Conservation (phyloP, 2,113 vertebrate genomes). For the Hucho hucho region DNA sequence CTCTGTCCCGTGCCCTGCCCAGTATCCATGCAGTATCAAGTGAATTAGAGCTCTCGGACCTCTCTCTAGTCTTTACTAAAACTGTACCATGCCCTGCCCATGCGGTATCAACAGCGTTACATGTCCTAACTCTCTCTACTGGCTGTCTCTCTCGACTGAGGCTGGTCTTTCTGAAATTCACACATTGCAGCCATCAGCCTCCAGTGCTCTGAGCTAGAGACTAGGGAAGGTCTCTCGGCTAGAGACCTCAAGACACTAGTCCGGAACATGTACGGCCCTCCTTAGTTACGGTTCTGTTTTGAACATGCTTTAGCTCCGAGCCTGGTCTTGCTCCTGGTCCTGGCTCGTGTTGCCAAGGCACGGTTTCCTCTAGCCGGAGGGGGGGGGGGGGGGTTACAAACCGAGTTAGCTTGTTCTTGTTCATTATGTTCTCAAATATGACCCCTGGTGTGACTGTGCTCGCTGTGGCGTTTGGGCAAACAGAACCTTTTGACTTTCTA, state of each 20-base stretch:
- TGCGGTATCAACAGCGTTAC: neutral
- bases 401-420: neutral
- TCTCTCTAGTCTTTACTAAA: neutral
- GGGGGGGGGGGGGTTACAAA: neutral
- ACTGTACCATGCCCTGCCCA: neutral
- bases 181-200: constrained; percentile 12
- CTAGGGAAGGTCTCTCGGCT: too few relatives aligned
- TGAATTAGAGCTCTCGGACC: neutral
- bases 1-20: neutral
- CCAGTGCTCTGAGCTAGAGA: neutral
- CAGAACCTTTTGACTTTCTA: constrained; percentile 1
- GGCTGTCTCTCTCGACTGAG: neutral
- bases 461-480: neutral
- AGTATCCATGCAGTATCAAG: neutral
- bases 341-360: constrained; percentile 26
- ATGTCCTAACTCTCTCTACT: too few relatives aligned
- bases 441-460: neutral
- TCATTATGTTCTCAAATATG: neutral
- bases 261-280: constrained; percentile 35
- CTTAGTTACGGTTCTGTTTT: constrained; percentile 47
- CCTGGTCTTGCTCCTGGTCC: neutral
- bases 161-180: neutral
- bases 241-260: constrained; percentile 11
- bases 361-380: constrained; percentile 15
- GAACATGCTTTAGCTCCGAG: constrained; percentile 27